Percentiles rank a stretch among this genome's conserved stretches.
These are phyloP conservation scores for Ochotona princeps DNA, from an alignment of 2,113 vertebrate species.

Conservation along the genomic window DNA sequence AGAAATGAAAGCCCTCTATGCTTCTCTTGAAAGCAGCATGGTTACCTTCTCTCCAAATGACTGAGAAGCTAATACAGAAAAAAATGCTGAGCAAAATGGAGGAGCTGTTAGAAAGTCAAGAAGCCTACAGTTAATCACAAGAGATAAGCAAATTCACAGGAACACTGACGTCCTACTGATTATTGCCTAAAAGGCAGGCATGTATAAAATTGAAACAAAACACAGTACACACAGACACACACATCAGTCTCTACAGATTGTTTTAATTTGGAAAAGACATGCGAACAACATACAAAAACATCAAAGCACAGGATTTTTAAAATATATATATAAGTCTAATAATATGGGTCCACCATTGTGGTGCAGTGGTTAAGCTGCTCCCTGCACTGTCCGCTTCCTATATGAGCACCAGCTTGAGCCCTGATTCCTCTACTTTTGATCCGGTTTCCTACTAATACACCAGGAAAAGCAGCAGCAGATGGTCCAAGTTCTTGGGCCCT, in stretches of 20 bases:
- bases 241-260: neutral
- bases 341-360: too few relatives aligned
- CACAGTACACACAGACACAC: neutral
- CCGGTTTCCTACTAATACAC: too few relatives aligned
- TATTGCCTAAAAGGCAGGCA: neutral
- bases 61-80: neutral
- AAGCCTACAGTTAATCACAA: neutral
- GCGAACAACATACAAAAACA: neutral
- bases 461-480: too few relatives aligned
- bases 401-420: too few relatives aligned
- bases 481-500: too few relatives aligned
- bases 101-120: neutral
- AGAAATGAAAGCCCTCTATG: neutral
- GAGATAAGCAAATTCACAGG: neutral
- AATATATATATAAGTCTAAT: too few relatives aligned
- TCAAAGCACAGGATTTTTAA: neutral
- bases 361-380: too few relatives aligned
- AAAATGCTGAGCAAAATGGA: neutral
- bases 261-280: neutral
- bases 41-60: constrained; percentile 20
- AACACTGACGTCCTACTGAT: neutral
- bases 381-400: too few relatives aligned
- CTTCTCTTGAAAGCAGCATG: constrained; percentile 23
- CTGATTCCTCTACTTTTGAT: too few relatives aligned
- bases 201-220: neutral